Percentiles rank a stretch among this genome's conserved stretches.
Conservation (phyloP, 2,113 vertebrate genomes). For the Cryptomyrus ogoouensis region DNA sequence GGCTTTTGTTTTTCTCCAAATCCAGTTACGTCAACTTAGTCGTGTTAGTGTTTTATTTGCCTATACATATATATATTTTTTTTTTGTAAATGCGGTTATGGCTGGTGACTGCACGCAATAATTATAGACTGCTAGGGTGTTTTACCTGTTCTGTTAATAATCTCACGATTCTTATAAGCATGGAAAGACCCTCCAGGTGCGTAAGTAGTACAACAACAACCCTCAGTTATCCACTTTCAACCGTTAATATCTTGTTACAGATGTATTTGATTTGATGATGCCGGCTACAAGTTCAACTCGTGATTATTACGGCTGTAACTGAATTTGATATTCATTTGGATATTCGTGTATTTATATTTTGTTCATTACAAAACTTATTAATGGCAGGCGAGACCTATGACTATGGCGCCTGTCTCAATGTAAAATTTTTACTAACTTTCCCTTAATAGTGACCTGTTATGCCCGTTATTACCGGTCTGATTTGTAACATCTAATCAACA, state of each 20-base stretch:
- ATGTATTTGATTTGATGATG: neutral
- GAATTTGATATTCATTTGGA: neutral
- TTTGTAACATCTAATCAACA: neutral
- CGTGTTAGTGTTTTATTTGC: neutral
- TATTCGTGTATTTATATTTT: neutral
- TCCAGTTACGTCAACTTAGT: neutral
- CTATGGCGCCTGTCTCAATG: neutral
- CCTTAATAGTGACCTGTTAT: neutral
- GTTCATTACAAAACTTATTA: neutral
- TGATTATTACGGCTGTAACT: neutral
- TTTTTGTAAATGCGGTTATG: neutral
- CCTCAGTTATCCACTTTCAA: neutral
- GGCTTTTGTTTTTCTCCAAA: neutral
- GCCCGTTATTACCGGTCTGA: neutral
- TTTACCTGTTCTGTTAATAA: neutral
- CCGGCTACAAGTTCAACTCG: neutral
- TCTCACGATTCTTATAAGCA: neutral
- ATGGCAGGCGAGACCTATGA: neutral
- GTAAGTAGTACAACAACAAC: neutral
- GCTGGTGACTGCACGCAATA: neutral
- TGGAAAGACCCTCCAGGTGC: constrained; percentile 14
- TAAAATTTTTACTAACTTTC: neutral
- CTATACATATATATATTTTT: neutral
- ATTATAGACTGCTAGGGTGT: neutral
- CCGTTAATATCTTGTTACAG: neutral